These are phyloP conservation scores for Burhinus bistriatus DNA, from an alignment of 2,113 vertebrate genomes.

Conservation along the genomic window DNA sequence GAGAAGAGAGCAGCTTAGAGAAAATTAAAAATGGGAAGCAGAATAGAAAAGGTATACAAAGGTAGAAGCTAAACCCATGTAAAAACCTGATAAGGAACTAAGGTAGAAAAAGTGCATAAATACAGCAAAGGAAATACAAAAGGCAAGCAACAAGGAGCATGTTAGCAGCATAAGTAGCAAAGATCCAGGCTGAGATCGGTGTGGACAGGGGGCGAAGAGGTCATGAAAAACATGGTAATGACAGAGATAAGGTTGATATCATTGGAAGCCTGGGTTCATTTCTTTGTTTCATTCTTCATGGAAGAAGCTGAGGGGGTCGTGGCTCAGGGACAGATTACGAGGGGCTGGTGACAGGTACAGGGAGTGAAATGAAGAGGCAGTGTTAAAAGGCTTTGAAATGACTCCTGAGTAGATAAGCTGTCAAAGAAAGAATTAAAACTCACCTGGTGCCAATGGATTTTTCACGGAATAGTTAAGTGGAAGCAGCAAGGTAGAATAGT, in stretches of 20 bases:
- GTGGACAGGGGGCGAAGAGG: not conserved
- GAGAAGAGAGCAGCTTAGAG: slow-evolving; percentile 8
- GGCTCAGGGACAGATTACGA: not conserved
- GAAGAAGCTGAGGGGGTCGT: not conserved
- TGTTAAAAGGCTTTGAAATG: not conserved
- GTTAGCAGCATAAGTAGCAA: not conserved
- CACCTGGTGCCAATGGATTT: not conserved
- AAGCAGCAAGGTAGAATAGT: not conserved
- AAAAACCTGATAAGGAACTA: slow-evolving; percentile 1
- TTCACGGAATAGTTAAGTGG: not conserved
- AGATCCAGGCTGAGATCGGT: not conserved
- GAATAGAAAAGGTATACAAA: not conserved
- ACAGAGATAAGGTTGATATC: not conserved
- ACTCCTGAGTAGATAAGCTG: not conserved
- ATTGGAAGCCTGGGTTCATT: not conserved
- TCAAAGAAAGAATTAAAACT: slow-evolving; percentile 24
- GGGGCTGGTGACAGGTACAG: not conserved
- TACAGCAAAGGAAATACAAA: not conserved
- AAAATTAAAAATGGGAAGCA: slow-evolving; percentile 36
- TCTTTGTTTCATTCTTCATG: not conserved
- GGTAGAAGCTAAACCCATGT: not conserved
- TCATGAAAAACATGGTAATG: not conserved
- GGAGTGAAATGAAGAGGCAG: not conserved
- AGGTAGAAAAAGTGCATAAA: not conserved
- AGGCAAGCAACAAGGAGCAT: not conserved